Conservation (phyloP, 2,797 vertebrate species). For the Anguilla marmorata region DNA sequence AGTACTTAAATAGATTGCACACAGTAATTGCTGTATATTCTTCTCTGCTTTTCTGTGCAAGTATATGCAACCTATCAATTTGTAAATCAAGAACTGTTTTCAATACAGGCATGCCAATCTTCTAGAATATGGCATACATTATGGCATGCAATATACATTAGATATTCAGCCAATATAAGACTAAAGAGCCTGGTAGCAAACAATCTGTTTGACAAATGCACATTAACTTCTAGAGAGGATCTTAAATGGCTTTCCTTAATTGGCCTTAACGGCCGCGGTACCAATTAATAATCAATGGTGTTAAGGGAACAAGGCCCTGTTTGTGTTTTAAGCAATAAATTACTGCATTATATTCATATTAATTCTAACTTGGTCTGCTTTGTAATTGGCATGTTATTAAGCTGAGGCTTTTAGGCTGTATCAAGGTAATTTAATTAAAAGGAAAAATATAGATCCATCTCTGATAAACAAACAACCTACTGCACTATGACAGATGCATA, state of each 20-base stretch:
- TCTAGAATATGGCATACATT: constrained; percentile 69
- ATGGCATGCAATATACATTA: constrained; percentile 72
- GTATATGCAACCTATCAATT: constrained; percentile 65
- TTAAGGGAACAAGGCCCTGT: constrained; percentile 81
- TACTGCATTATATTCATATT: constrained; percentile 95
- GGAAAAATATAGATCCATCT: constrained; percentile 94
- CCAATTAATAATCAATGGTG: constrained; percentile 97
- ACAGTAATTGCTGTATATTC: constrained; percentile 60
- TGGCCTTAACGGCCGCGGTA: constrained; percentile 77
- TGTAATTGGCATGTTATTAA: constrained; percentile 98
- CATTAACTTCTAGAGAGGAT: constrained; percentile 85
- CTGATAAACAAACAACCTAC: constrained; percentile 91
- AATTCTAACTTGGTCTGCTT: constrained; percentile 95
- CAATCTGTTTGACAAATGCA: constrained; percentile 81
- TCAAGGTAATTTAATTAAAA: constrained; percentile 97
- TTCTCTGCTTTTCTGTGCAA: constrained; percentile 60
- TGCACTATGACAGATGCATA: constrained; percentile 92
- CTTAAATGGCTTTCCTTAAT: constrained; percentile 89
- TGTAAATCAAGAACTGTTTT: constrained; percentile 68
- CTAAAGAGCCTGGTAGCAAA: constrained; percentile 60
- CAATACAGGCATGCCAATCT: constrained; percentile 57
- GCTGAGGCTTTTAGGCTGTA: constrained; percentile 95
- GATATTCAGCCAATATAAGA: constrained; percentile 71
- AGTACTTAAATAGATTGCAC: constrained; percentile 78
- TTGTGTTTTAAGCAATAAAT: constrained; percentile 92